A percentile compares a stretch with the other conserved stretches of the same genome.
Evolutionary conservation across 2,797 vertebrate species (phyloP).

Genomic region (Crypturellus tataupa): DNA sequence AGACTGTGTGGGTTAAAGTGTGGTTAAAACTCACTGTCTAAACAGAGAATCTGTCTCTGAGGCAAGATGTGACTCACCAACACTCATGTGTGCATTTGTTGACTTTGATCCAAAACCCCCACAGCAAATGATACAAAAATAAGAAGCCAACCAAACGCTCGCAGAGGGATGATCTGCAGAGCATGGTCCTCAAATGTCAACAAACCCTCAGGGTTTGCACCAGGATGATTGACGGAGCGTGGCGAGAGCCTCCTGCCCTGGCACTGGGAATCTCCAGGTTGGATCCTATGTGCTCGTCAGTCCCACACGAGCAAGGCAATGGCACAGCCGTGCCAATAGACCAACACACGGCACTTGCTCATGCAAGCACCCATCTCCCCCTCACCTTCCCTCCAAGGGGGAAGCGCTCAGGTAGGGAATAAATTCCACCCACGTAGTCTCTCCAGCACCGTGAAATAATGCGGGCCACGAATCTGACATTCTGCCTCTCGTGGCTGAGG

Average conservation of each 20-base stretch:
- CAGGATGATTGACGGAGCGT: fast-evolving
- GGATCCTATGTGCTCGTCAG: neutral
- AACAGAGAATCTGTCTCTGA: neutral
- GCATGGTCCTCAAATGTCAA: neutral
- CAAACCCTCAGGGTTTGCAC: neutral
- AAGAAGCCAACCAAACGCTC: neutral
- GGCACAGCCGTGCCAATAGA: neutral
- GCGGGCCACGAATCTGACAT: neutral
- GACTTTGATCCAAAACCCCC: neutral
- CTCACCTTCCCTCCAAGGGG: neutral
- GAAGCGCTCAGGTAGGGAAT: fast-evolving
- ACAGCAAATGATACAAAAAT: neutral
- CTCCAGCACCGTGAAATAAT: neutral
- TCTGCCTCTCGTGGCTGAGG: neutral
- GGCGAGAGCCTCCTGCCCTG: neutral
- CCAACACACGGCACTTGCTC: neutral
- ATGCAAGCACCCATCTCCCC: neutral
- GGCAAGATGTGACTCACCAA: neutral
- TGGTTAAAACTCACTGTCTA: neutral
- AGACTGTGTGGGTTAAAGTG: neutral
- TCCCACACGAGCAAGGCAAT: neutral
- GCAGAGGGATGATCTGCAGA: neutral
- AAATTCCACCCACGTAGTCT: constrained; percentile 14
- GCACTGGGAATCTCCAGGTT: neutral
- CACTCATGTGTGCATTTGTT: neutral